Conservation (phyloP, 2,888 invertebrate genomes). For the Cephus runcator region DNA sequence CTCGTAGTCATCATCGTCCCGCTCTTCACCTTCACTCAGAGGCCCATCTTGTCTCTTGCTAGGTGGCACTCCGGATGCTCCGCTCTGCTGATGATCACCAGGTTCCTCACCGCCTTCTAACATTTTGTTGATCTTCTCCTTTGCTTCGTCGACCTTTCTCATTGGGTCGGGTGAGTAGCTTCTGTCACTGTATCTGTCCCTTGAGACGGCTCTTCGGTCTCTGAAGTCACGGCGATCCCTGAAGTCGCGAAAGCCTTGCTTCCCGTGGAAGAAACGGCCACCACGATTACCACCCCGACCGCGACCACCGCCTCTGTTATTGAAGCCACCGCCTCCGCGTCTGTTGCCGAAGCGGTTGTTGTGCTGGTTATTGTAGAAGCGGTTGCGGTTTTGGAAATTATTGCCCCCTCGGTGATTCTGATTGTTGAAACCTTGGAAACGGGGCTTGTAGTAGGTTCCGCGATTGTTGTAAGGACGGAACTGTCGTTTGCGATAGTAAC, state of each 20-base stretch:
- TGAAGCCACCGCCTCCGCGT: slow-evolving; percentile 54
- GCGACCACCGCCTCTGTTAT: slow-evolving; percentile 51
- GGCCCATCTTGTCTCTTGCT: slow-evolving; percentile 69
- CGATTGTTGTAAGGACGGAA: slow-evolving; percentile 72
- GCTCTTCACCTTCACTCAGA: slow-evolving; percentile 71
- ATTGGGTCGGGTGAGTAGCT: slow-evolving; percentile 68
- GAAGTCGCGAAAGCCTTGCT: slow-evolving; percentile 73
- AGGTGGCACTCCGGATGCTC: slow-evolving; percentile 40
- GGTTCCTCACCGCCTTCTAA: slow-evolving; percentile 61
- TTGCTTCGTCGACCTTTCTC: slow-evolving; percentile 68
- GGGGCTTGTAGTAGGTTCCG: slow-evolving; percentile 83
- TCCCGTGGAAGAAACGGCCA: slow-evolving; percentile 58
- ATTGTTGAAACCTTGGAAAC: slow-evolving; percentile 76
- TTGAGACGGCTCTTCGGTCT: slow-evolving; percentile 70
- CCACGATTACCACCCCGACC: slow-evolving; percentile 52
- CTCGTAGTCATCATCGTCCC: slow-evolving; percentile 67
- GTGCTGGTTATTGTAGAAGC: slow-evolving; percentile 58
- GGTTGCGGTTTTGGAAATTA: slow-evolving; percentile 59
- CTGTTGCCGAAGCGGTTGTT: slow-evolving; percentile 57
- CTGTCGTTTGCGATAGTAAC: slow-evolving; percentile 59
- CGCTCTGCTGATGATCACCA: slow-evolving; percentile 38
- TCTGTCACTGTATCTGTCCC: slow-evolving; percentile 67
- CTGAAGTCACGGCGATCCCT: slow-evolving; percentile 74
- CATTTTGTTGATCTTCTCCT: slow-evolving; percentile 72
- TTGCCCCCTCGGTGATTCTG: slow-evolving; percentile 69